Conservation (phyloP, 1,140 invertebrate genomes). For the Thalassaphorura encarpata region DNA sequence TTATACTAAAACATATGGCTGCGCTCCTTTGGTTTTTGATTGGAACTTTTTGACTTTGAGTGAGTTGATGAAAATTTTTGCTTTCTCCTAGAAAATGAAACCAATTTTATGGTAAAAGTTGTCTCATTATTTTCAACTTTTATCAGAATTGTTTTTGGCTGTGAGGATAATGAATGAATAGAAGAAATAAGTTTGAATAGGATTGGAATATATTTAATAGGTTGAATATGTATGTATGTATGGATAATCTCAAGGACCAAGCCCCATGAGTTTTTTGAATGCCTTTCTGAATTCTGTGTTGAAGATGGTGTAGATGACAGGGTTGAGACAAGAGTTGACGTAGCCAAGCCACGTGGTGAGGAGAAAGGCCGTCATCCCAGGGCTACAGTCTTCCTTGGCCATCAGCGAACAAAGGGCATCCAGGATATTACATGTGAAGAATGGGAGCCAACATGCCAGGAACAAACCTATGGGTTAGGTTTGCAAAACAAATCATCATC, state of each 20-base stretch:
- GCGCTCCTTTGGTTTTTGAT: too few species aligned
- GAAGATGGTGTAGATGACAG: constrained; percentile 47
- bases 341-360: constrained; percentile 97
- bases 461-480: constrained; percentile 63
- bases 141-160: too few species aligned
- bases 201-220: too few species aligned
- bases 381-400: constrained; percentile 57
- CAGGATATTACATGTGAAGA: constrained; percentile 95
- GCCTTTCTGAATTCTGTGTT: constrained; percentile 98
- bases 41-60: too few species aligned
- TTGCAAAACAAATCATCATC: constrained; percentile 32
- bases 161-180: too few species aligned
- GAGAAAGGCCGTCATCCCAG: constrained; percentile 81
- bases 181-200: neutral
- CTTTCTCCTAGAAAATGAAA: too few species aligned
- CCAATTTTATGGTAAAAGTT: too few species aligned
- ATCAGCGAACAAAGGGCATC: constrained; percentile 91
- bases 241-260: constrained; percentile 36
- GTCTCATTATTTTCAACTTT: too few species aligned
- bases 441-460: constrained; percentile 96
- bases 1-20: too few species aligned
- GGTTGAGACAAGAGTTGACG: constrained; percentile 69
- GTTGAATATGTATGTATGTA: too few species aligned
- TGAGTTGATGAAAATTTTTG: too few species aligned
- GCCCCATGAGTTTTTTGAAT: constrained; percentile 81